These are phyloP conservation scores for Cyclura pinguis DNA, from an alignment of 2,797 vertebrate genomes.

Conservation along the genomic window DNA sequence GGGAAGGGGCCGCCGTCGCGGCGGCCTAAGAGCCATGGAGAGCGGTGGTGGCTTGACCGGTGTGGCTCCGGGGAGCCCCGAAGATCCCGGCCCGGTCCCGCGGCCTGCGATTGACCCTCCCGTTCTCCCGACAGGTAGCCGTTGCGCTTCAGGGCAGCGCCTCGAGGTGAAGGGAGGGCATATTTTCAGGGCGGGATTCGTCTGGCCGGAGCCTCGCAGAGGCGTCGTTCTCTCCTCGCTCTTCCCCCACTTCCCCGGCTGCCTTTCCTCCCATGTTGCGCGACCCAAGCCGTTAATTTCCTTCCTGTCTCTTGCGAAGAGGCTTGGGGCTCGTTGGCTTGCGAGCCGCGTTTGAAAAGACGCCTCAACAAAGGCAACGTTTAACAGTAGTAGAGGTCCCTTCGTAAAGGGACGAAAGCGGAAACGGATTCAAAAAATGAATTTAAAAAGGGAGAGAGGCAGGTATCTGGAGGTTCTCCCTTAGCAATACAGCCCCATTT, in stretches of 20 bases:
- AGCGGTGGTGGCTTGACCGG: constrained; percentile 1
- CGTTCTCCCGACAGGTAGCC: constrained; percentile 36
- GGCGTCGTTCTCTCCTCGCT: not conserved
- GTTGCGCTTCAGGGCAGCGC: not conserved
- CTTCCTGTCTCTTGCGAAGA: not conserved
- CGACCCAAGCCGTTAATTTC: no score
- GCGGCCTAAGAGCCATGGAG: constrained; percentile 38
- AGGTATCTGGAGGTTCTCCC: not conserved
- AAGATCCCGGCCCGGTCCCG: constrained; percentile 10
- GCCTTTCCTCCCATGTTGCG: not conserved
- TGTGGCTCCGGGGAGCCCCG: not conserved
- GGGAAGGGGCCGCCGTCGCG: constrained; percentile 32
- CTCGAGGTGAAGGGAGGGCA: not conserved
- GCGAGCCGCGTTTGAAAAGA: no score
- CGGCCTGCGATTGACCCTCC: not conserved
- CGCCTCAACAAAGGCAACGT: no score
- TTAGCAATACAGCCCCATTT: not conserved
- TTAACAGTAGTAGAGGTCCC: no score
- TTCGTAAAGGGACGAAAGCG: no score
- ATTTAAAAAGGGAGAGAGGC: not conserved
- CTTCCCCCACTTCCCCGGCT: not conserved
- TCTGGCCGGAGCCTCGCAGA: not conserved
- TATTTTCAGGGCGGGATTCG: not conserved
- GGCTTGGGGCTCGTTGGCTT: no score
- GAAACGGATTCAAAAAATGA: not conserved